Percentiles rank a stretch among this genome's conserved stretches.
phyloP scores from a whole-genome alignment of 2,888 invertebrate genomes.

The Himalopsyche kuldschensis region DNA sequence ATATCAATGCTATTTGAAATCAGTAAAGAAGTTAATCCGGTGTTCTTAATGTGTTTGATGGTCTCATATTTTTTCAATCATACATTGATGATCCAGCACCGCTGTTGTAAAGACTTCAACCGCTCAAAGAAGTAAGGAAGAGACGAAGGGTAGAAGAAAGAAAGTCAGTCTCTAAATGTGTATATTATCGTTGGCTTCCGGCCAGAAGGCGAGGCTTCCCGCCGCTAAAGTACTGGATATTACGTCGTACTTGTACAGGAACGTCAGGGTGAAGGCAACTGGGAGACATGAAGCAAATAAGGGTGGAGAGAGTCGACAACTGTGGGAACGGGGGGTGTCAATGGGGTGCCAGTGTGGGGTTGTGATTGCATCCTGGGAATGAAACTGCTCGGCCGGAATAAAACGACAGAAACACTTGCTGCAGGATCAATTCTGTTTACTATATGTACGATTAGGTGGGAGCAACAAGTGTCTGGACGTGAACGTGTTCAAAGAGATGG shows the following conservation, averaged over 20 bases:
- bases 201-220: slow-evolving; percentile 31
- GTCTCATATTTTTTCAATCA: background rate
- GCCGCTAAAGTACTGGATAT: slow-evolving; percentile 28
- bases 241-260: slow-evolving; percentile 25
- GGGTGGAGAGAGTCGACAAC: background rate
- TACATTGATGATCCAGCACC: background rate
- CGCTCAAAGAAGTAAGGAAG: background rate
- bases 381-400: slow-evolving; percentile 19
- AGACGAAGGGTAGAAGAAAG: slow-evolving; percentile 6
- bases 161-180: slow-evolving; percentile 29
- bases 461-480: slow-evolving; percentile 11
- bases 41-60: no score
- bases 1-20: no score
- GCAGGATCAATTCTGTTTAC: slow-evolving; percentile 13
- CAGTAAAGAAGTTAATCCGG: no score
- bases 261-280: background rate
- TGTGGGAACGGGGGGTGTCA: background rate
- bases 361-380: slow-evolving; percentile 29
- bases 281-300: background rate
- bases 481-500: background rate
- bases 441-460: slow-evolving; percentile 6
- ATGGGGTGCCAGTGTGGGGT: background rate
- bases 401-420: slow-evolving; percentile 23
- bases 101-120: background rate
- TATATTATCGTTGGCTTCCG: slow-evolving; percentile 37